phyloP scores from a whole-genome alignment of 2,888 invertebrate genomes.

The Hymenopus coronatus region DNA sequence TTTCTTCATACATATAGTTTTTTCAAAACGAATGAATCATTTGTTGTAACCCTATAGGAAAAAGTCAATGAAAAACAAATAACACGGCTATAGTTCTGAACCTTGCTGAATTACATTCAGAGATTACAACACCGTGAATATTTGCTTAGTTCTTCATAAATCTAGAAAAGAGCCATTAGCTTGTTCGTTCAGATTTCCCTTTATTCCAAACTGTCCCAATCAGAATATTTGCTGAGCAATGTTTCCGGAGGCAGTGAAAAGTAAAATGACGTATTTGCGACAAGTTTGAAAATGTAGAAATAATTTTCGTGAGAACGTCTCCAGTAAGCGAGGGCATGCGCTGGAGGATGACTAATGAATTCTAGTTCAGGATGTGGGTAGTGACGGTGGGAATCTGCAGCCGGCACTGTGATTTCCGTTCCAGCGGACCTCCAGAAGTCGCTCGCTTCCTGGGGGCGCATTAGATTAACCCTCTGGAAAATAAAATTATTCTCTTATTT shows the following conservation, averaged over 20 bases:
- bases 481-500: neutral
- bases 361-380: slow-evolving; percentile 5
- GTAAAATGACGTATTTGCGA: neutral
- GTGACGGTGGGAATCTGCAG: neutral
- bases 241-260: neutral
- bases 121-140: neutral
- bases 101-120: neutral
- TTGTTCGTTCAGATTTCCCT: neutral
- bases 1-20: too few species aligned
- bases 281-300: neutral
- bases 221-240: neutral
- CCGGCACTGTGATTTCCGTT: neutral
- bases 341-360: slow-evolving; percentile 5
- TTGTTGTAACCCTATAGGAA: too few species aligned
- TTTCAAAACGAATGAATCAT: too few species aligned
- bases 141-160: neutral
- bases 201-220: neutral
- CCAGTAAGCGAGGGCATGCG: neutral
- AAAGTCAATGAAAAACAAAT: too few species aligned
- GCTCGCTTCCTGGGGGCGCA: neutral
- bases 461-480: neutral
- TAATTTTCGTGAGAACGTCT: neutral
- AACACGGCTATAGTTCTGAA: too few species aligned
- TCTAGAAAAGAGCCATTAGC: neutral
- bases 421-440: neutral